Evolutionary conservation across 2,888 invertebrate genomes (phyloP), one percentile per base, ranked within the genome.

Genomic region (Dryococelus australis): DNA sequence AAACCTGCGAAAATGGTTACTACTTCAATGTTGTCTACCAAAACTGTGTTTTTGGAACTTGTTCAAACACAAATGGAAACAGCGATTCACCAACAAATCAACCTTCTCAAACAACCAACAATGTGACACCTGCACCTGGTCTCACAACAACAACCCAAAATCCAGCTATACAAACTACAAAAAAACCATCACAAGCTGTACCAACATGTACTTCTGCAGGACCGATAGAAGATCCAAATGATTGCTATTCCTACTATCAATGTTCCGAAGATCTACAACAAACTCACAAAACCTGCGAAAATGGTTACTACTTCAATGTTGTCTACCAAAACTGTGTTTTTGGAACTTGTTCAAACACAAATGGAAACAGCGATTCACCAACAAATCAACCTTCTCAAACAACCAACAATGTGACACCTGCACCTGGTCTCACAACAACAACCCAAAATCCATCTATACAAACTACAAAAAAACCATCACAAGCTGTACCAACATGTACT

Each of bases 131-230:
- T 24, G 24, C 10, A 65, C 8, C 20, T 20, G 20, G 24, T 20
- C 5, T 16, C 65, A 65, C 65, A 6, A 12, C 65, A 20, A 13
- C n/a, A n/a, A n/a, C n/a, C n/a, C n/a, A 65, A 9, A 65, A 12
- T 9, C 6, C 47, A 9, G 47, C 12, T 47, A 6, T 47, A 9
- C 9, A 9, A 47, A 47, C 6, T 47, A 47, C 13, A 16, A 20
- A 8, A 13, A 65, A 20, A 65, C 20, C 16, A 6, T 65, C 20
- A 6, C 65, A 65, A 20, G 10, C 20, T 24, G 16, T 12, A 12
- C 83, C 83, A 26, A 28, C 83, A 43, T 83, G 83, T 28, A 83
- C 83, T 6, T 28, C 35, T 2, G 83, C 83, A 35, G 83, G 83
- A 35, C 13, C 28, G 8, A 83, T 83, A 10, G 83, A 83, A 27